Conservation (phyloP, 2,797 vertebrate genomes). For the Pipistrellus pygmaeus region DNA sequence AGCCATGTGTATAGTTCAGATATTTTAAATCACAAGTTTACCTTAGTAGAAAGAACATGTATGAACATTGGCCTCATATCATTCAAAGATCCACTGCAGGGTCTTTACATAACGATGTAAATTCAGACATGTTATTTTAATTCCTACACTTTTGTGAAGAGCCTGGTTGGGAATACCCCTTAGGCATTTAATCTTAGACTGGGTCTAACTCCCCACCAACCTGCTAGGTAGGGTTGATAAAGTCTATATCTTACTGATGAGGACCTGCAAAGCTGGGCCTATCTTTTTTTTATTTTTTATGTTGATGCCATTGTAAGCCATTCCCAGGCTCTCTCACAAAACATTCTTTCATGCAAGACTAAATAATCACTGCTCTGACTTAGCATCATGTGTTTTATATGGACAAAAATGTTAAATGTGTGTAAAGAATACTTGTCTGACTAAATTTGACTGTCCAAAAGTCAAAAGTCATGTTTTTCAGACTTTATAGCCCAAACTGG, state of each 20-base stretch:
- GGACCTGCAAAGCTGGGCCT: not conserved
- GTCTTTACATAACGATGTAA: not conserved
- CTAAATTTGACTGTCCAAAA: not conserved
- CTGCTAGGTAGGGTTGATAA: not conserved
- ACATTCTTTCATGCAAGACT: not conserved
- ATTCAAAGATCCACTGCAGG: not conserved
- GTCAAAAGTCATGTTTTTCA: constrained; percentile 13
- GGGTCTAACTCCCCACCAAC: not conserved
- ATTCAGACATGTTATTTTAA: not conserved
- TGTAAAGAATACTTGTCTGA: not conserved
- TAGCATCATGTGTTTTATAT: not conserved
- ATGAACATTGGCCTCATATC: not conserved
- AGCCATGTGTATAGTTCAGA: not conserved
- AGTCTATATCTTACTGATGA: not conserved
- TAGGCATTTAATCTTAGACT: not conserved
- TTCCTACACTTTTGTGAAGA: not conserved
- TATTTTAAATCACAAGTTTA: not conserved
- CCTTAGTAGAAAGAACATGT: not conserved
- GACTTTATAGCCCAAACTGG: not conserved
- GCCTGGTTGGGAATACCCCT: not conserved
- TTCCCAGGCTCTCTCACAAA: not conserved
- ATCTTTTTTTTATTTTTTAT: not conserved
- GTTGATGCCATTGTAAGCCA: not conserved
- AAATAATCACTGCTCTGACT: not conserved
- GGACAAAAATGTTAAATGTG: not conserved